phyloP scores from a whole-genome alignment of 1,140 invertebrate species.

The Hylaeus anthracinus region DNA sequence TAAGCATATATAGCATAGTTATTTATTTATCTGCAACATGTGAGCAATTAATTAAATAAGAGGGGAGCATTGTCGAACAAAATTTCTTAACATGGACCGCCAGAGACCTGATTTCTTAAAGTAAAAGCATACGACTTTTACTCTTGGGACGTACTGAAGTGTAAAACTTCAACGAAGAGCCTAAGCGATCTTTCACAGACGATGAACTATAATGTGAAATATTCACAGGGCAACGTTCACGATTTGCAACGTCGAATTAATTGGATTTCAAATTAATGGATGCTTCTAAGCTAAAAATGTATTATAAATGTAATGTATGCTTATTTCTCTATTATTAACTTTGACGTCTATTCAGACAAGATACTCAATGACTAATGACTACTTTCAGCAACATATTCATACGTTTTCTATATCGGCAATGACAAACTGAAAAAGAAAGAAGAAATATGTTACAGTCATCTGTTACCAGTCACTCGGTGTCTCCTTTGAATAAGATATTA shows the following conservation, averaged over 20 bases:
- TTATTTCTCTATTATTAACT: background rate
- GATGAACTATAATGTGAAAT: background rate
- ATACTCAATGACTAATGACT: too few species aligned
- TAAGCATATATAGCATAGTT: too few species aligned
- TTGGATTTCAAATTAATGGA: background rate
- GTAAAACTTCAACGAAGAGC: slow-evolving; percentile 4
- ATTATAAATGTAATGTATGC: background rate
- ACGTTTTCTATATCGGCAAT: too few species aligned
- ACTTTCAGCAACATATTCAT: too few species aligned
- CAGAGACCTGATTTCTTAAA: slow-evolving; percentile 16
- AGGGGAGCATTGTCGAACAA: too few species aligned
- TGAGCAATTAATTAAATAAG: background rate
- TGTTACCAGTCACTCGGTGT: too few species aligned
- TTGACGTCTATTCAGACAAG: background rate
- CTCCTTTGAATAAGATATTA: too few species aligned
- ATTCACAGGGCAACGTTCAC: background rate
- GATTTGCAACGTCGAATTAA: background rate
- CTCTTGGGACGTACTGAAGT: slow-evolving; percentile 22
- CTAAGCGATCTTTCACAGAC: background rate
- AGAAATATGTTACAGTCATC: too few species aligned
- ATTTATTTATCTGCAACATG: too few species aligned
- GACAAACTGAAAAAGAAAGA: too few species aligned
- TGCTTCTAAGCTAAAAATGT: background rate
- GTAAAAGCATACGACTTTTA: slow-evolving; percentile 31
- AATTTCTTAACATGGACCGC: background rate